These are phyloP conservation scores for Babyrousa celebensis DNA, from an alignment of 2,797 vertebrate species.

Conservation along the genomic window DNA sequence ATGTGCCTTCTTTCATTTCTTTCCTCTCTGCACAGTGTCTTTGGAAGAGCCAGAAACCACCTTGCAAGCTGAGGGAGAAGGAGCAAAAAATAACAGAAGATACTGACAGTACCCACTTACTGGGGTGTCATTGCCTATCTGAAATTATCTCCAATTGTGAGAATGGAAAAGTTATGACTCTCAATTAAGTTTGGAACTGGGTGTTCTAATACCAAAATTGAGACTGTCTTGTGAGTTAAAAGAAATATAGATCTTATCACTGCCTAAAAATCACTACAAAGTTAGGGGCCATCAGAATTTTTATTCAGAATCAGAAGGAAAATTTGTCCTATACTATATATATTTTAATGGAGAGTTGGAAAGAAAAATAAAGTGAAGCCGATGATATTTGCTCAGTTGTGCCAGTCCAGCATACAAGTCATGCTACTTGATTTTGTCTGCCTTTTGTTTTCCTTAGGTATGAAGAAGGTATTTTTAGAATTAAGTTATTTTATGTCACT, in stretches of 20 bases:
- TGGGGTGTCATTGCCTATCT: neutral
- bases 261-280: neutral
- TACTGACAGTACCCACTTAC: neutral
- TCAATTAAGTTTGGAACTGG: neutral
- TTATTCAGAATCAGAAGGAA: neutral
- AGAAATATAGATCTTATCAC: neutral
- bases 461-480: slow-evolving; percentile 10
- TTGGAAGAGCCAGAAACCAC: neutral
- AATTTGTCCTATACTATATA: neutral
- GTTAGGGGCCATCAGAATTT: neutral
- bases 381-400: neutral
- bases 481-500: neutral
- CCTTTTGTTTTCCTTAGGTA: neutral
- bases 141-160: neutral
- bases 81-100: slow-evolving; percentile 34
- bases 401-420: neutral
- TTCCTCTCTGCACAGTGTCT: neutral
- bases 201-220: neutral
- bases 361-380: slow-evolving; percentile 46
- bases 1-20: neutral
- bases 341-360: neutral
- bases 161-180: neutral
- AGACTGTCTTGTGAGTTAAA: neutral
- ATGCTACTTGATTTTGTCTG: neutral
- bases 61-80: neutral